A percentile compares a stretch with the other conserved stretches of the same genome.
Conservation (phyloP, 2,888 invertebrate species). For the Augochlorella aurata region DNA sequence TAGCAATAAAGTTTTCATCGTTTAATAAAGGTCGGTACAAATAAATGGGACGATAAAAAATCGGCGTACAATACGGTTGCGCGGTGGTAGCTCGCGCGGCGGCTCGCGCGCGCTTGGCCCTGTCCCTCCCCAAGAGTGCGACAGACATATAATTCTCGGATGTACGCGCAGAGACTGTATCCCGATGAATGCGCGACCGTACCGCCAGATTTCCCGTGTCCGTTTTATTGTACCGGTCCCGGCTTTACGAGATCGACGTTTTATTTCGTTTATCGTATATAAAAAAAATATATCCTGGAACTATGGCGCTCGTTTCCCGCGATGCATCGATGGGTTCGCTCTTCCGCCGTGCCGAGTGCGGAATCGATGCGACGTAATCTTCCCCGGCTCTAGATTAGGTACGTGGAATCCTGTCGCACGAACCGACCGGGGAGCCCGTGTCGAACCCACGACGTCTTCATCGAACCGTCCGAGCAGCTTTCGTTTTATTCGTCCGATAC, state of each 20-base stretch:
- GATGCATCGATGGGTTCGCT: constrained; percentile 37
- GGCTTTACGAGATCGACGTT: constrained; percentile 71
- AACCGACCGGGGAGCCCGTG: no score
- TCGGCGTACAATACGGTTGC: constrained; percentile 72
- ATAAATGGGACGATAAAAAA: constrained; percentile 78
- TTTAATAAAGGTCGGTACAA: constrained; percentile 78
- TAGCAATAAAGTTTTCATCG: constrained; percentile 79
- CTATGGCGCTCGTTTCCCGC: constrained; percentile 35
- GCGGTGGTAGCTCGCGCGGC: constrained; percentile 32
- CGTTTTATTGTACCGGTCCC: constrained; percentile 62
- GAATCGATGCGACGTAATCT: constrained; percentile 31
- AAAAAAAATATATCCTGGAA: constrained; percentile 37
- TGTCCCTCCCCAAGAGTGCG: constrained; percentile 43
- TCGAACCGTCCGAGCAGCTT: background rate
- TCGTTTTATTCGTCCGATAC: background rate
- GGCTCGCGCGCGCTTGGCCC: constrained; percentile 17
- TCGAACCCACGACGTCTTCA: no score
- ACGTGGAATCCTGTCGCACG: background rate
- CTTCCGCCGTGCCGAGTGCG: constrained; percentile 8
- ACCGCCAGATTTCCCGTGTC: constrained; percentile 66
- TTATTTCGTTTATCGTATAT: constrained; percentile 70
- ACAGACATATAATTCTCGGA: constrained; percentile 64
- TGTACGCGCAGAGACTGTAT: constrained; percentile 64
- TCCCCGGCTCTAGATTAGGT: background rate
- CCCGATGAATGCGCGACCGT: constrained; percentile 57